Conservation (phyloP, 2,797 vertebrate species). For the Danionella dracula region DNA sequence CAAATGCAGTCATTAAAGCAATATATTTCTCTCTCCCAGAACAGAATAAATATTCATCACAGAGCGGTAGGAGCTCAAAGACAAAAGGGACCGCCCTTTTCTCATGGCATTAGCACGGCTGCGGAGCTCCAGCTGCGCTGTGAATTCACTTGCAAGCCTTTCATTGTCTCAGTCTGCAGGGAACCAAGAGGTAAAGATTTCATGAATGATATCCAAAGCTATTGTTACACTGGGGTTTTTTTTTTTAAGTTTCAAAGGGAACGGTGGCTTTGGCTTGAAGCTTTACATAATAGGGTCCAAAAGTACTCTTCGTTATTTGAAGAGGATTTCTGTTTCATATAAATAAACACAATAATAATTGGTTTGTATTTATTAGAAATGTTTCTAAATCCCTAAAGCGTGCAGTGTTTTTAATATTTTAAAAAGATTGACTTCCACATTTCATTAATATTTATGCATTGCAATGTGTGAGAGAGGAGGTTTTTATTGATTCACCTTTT, state of each 20-base stretch:
- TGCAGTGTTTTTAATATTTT: no score
- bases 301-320: no score
- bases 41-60: slow-evolving; percentile 3
- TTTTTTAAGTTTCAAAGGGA: neutral
- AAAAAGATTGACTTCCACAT: no score
- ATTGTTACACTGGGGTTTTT: neutral
- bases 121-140: neutral
- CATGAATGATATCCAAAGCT: neutral
- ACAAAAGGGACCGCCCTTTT: neutral
- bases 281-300: no score
- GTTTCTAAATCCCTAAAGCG: no score
- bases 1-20: slow-evolving; percentile 11
- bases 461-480: no score
- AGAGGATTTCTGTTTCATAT: no score
- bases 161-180: slow-evolving; percentile 15
- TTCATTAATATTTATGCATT: no score
- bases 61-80: neutral
- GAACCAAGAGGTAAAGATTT: slow-evolving; percentile 3
- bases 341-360: no score
- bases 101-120: neutral
- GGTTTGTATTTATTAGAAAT: no score
- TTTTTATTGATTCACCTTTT: no score
- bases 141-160: slow-evolving; percentile 6
- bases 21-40: neutral
- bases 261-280: neutral